phyloP scores from a whole-genome alignment of 2,797 vertebrate genomes.

The Lophotriccus pileatus region DNA sequence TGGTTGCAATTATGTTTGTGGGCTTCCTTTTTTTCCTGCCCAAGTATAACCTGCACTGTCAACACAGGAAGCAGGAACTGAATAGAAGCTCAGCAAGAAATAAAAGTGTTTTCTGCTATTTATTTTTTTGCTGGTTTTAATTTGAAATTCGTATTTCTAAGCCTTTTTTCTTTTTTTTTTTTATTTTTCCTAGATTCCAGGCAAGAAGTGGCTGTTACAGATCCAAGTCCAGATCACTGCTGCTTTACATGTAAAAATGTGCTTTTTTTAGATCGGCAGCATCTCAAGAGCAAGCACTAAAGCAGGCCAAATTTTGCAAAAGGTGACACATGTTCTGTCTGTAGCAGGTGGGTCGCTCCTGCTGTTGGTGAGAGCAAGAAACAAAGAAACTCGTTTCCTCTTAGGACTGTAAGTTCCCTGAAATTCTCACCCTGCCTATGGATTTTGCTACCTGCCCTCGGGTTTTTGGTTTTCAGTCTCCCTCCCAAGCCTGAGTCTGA shows the following conservation, averaged over 20 bases:
- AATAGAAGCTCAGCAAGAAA: constrained; percentile 1
- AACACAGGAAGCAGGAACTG: constrained; percentile 54
- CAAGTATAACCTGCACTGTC: constrained; percentile 33
- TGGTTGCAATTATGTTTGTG: constrained; percentile 80
- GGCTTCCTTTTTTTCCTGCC: constrained; percentile 57
- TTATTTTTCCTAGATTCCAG: neutral
- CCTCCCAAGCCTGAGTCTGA: neutral
- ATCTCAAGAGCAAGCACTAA: neutral
- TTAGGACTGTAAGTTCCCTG: neutral
- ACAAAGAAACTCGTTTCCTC: neutral
- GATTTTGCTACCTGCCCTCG: neutral
- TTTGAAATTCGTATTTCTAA: neutral
- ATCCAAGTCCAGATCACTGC: neutral
- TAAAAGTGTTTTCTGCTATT: constrained; percentile 7
- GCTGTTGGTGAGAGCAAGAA: neutral
- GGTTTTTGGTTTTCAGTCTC: neutral
- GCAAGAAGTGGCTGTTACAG: neutral
- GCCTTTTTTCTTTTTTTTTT: neutral
- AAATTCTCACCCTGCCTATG: neutral
- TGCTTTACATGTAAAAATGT: neutral
- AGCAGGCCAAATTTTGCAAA: neutral
- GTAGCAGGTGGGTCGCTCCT: neutral
- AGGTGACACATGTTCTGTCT: neutral
- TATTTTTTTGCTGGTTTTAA: neutral
- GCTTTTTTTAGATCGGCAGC: neutral